Percentiles rank a stretch among this genome's conserved stretches.
These are phyloP conservation scores for Epirrita christyi DNA, from an alignment of 2,888 invertebrate genomes.

Conservation along the genomic window DNA sequence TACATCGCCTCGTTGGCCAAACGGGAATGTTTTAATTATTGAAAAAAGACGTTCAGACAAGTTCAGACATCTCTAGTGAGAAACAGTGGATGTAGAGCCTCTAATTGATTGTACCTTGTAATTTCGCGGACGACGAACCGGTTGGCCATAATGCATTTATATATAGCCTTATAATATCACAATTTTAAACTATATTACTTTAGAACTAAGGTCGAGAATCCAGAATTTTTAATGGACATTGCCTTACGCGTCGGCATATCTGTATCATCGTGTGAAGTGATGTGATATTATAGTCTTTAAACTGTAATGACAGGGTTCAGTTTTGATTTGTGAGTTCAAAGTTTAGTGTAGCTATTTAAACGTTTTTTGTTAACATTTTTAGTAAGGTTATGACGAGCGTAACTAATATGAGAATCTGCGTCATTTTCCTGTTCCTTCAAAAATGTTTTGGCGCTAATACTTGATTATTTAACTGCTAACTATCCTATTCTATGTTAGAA, in stretches of 20 bases:
- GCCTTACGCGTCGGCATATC: constrained; percentile 7
- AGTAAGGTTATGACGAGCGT: constrained; percentile 10
- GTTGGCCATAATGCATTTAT: constrained; percentile 28
- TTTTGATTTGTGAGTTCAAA: constrained; percentile 32
- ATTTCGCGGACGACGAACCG: constrained; percentile 37
- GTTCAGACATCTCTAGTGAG: constrained; percentile 27
- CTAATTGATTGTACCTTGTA: constrained; percentile 40
- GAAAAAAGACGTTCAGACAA: constrained; percentile 21
- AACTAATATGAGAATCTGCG: constrained; percentile 11
- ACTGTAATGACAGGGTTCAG: constrained; percentile 23
- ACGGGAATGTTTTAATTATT: constrained; percentile 17
- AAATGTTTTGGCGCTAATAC: not conserved
- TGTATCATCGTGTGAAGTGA: constrained; percentile 25
- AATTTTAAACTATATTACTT: constrained; percentile 11
- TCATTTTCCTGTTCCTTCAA: not conserved
- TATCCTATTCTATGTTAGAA: no score
- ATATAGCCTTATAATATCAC: not conserved
- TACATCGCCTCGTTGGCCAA: constrained; percentile 6
- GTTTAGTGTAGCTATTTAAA: constrained; percentile 16
- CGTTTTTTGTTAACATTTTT: constrained; percentile 11
- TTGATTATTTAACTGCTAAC: no score
- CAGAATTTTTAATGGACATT: not conserved
- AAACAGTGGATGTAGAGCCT: constrained; percentile 29
- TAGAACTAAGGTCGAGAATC: constrained; percentile 14
- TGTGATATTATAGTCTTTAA: constrained; percentile 30